A percentile compares a stretch with the other conserved stretches of the same genome.
phyloP scores from a whole-genome alignment of 1,140 invertebrate genomes.

The Scaptomyza graminum region DNA sequence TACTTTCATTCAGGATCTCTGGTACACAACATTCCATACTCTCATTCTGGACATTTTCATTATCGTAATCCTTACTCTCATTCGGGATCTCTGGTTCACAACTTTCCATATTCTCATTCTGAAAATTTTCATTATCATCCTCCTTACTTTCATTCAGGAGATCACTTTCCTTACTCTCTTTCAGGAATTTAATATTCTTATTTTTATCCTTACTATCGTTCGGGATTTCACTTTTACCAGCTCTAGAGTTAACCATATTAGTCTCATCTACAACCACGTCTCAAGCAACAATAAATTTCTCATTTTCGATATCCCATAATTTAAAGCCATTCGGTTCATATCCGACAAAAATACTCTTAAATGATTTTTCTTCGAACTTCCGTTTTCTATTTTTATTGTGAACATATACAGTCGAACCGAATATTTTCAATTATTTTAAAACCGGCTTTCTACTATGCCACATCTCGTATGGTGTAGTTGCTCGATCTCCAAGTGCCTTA shows the following conservation, averaged over 20 bases:
- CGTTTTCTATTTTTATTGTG: neutral
- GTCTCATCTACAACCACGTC: slow-evolving; percentile 19
- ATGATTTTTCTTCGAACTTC: slow-evolving; percentile 14
- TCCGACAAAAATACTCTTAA: slow-evolving; percentile 8
- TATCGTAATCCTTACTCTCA: slow-evolving; percentile 4
- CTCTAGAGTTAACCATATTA: slow-evolving; percentile 14
- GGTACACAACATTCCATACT: slow-evolving; percentile 1
- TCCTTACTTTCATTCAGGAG: slow-evolving; percentile 13
- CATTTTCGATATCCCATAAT: slow-evolving; percentile 10
- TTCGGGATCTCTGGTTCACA: neutral
- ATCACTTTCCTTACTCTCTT: slow-evolving; percentile 14
- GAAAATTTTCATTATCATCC: slow-evolving; percentile 2
- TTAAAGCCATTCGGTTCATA: slow-evolving; percentile 13
- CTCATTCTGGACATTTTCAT: neutral
- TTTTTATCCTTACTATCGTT: slow-evolving; percentile 11
- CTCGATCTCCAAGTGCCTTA: too few species aligned
- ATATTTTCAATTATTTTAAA: too few species aligned
- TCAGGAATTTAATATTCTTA: neutral
- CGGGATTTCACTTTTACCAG: slow-evolving; percentile 10
- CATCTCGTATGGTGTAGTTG: too few species aligned
- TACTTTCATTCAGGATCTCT: slow-evolving; percentile 8
- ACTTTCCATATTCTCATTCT: slow-evolving; percentile 15
- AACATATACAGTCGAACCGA: slow-evolving; percentile 68
- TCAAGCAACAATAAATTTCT: slow-evolving; percentile 19
- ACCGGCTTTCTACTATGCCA: too few species aligned